Evolutionary conservation across 2,113 vertebrate species (phyloP), one percentile per base, ranked within the genome.

Genomic region (Bubalus kerabau): DNA sequence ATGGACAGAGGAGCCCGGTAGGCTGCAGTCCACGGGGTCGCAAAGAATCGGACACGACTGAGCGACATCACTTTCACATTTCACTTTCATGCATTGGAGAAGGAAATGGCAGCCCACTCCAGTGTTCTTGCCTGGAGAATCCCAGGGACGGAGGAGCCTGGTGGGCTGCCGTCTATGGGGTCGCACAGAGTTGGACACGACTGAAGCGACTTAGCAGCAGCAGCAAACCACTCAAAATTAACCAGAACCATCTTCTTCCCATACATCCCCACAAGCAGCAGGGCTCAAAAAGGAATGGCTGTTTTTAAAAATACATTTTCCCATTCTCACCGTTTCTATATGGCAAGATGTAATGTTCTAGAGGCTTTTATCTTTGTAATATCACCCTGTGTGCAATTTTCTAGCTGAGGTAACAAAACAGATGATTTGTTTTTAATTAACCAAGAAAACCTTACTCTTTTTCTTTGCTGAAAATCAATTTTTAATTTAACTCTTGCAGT

Each of bases 401-500:
- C 84, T 88, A 23, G n/a, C 21, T 52, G 57, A 4, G 1, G 13
- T 78, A 90, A 85, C 78, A 85, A 87, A 92, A 90, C 15, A 87
- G 43, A n/a, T 14, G 54, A 87, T 82, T 54, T 46, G 80, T 93
- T 62, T 74, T 23, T 24, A 82, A 94, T 74, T 78, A 92, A 32
- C 12, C 90, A 71, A 90, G 43, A 96, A 90, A 54, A 5, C 15
- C 19, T 80, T 60, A 21, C 11, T 76, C 78, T 82, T 87, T 43
- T 91, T 57, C 30, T 90, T 91, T 36, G n/a, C 62, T 81, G 30
- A 95, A 93, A 88, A 94, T 87, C 36, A 93, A 90, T 67, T 96
- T 97, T 97, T 83, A 95, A 30, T 60, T 91, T 92, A 56, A 36
- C 59, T 81, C n/a, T n/a, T 10, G 30, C 40, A 76, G 48, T 30